These are phyloP conservation scores for Scortum barcoo DNA, from an alignment of 2,113 vertebrate genomes.

Conservation along the genomic window DNA sequence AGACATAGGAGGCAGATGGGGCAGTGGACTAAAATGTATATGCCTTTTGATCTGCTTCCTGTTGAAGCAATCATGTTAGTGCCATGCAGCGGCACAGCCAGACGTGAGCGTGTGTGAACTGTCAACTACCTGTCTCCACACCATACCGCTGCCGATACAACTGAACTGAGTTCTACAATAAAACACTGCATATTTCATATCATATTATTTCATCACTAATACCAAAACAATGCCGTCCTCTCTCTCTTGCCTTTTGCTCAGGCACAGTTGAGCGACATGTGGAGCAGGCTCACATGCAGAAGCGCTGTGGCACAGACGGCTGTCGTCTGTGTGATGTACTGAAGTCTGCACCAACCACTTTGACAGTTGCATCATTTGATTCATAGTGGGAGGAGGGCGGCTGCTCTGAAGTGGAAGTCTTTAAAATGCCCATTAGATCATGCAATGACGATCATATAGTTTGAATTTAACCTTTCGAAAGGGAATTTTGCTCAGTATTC, in stretches of 20 bases:
- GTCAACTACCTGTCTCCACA: slow-evolving; percentile 56
- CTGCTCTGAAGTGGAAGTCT: slow-evolving; percentile 57
- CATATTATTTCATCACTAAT: slow-evolving; percentile 34
- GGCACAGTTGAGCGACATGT: slow-evolving; percentile 39
- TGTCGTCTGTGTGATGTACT: slow-evolving; percentile 60
- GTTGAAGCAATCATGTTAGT: slow-evolving; percentile 68
- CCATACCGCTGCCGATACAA: slow-evolving; percentile 8
- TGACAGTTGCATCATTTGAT: slow-evolving; percentile 74
- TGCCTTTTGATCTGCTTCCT: slow-evolving; percentile 65
- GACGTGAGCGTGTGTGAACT: slow-evolving; percentile 54
- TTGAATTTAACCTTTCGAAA: slow-evolving; percentile 37
- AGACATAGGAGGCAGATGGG: slow-evolving; percentile 40
- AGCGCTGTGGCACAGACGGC: slow-evolving; percentile 49
- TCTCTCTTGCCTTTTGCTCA: slow-evolving; percentile 16
- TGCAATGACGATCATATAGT: slow-evolving; percentile 21
- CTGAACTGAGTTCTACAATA: slow-evolving; percentile 14
- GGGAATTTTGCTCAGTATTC: slow-evolving; percentile 34
- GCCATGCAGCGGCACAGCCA: slow-evolving; percentile 52
- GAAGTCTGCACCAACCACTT: slow-evolving; percentile 54
- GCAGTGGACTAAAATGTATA: slow-evolving; percentile 64
- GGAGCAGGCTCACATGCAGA: slow-evolving; percentile 58
- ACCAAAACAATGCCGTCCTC: slow-evolving; percentile 26
- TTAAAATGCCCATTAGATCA: slow-evolving; percentile 67
- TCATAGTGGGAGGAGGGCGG: slow-evolving; percentile 38
- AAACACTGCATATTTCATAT: slow-evolving; percentile 51